phyloP scores from a whole-genome alignment of 2,797 vertebrate genomes.

The Cirrhinus mrigala region DNA sequence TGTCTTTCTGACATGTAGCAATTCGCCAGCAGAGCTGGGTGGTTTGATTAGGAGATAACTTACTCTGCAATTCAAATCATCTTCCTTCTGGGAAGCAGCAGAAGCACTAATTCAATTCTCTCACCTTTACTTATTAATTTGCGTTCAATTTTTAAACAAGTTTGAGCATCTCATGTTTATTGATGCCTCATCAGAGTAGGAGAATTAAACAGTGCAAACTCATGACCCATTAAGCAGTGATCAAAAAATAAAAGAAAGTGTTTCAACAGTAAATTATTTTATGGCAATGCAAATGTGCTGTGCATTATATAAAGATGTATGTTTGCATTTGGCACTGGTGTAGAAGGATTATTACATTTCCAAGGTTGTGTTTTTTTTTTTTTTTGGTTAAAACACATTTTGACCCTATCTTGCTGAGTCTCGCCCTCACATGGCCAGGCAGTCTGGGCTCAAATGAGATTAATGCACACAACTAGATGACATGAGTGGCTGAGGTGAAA shows the following conservation, averaged over 20 bases:
- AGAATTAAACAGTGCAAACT: conserved; percentile 40
- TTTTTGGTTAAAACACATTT: background rate
- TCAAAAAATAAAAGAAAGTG: background rate
- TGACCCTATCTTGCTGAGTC: background rate
- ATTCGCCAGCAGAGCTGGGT: conserved; percentile 4
- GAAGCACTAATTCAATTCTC: conserved; percentile 53
- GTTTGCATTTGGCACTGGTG: background rate
- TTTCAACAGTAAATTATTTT: background rate
- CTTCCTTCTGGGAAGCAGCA: conserved; percentile 48
- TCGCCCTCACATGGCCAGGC: background rate
- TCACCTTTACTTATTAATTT: conserved; percentile 69
- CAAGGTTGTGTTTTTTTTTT: background rate
- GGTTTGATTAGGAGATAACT: conserved; percentile 42
- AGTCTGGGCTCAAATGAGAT: conserved; percentile 37
- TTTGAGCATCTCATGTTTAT: conserved; percentile 66
- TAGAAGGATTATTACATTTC: background rate
- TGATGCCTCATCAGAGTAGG: conserved; percentile 51
- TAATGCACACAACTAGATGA: background rate
- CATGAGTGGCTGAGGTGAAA: conserved; percentile 39
- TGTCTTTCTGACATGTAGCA: conserved; percentile 18
- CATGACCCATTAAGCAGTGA: background rate
- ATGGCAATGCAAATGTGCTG: background rate
- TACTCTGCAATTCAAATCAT: conserved; percentile 71
- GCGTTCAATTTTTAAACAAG: conserved; percentile 60
- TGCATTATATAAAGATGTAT: background rate